Base-by-base conservation (phyloP, 1,140 invertebrate genomes). In the Neotoxoptera formosana region DNA sequence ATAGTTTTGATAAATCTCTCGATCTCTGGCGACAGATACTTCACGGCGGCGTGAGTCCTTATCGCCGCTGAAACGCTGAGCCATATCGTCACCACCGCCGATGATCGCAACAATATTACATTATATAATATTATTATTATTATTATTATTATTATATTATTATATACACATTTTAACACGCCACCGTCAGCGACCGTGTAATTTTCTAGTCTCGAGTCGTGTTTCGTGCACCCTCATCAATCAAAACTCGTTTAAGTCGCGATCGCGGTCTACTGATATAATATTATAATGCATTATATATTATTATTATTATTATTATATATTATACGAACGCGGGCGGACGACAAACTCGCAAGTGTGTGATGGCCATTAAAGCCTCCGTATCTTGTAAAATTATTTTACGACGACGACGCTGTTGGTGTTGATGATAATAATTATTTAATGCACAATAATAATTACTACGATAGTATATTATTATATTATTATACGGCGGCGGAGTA, bases 311-410 rank as follows among this genome's bases (percentile, higher is more conserved):
- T 76, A 17, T 41, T 11, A 48, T 48, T 48, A 48, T 48, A 48
- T 48, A 41, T 41, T 41, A 41, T 53, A 34, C 8, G 30, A 76
- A 76, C 60, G 17, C 60, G 30, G 30, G 60, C 30, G 60, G n/a
- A 76, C 81, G 81, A 83, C 81, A 83, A 83, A 41, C 81, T 83
- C 81, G 20, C 36, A 83, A 83, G 81, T 41, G 81, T 83, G 81
- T 23, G 41, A 41, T 41, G 81, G 81, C 41, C 81, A 83, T 83
- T 83, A 83, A 83, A 83, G 81, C 81, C 21, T 41, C 20, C 36
- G 76, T 21, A 81, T 67, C 76, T 34, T 41, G 81, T 83, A 41
- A 34, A 23, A 41, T 23, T 41, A 41, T 41, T 83, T 23, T 36
- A 1, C 21, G 20, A 25, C 34, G 34, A 23, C 30, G 3, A 11